Evolutionary conservation across 2,888 invertebrate genomes (phyloP).

Genomic region (Petrophora chlorosata): DNA sequence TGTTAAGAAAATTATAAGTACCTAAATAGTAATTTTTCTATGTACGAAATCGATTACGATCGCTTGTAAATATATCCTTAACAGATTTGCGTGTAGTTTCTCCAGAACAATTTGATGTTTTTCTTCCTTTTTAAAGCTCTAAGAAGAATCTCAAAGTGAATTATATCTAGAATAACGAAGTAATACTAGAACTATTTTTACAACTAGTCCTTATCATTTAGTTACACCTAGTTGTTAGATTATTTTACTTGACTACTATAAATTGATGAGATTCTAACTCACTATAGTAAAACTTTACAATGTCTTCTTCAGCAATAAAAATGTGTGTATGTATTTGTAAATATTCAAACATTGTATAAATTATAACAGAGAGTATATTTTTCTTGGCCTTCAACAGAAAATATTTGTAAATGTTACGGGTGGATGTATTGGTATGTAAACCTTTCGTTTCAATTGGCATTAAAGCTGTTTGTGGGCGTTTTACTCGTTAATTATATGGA

Average conservation of each 20-base stretch:
- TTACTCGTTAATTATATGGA: constrained; percentile 21
- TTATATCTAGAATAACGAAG: constrained; percentile 56
- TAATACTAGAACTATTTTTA: constrained; percentile 74
- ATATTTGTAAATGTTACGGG: constrained; percentile 63
- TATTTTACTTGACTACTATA: constrained; percentile 63
- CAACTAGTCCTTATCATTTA: constrained; percentile 79
- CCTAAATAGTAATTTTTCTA: constrained; percentile 68
- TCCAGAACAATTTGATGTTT: constrained; percentile 26
- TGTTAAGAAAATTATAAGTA: constrained; percentile 65
- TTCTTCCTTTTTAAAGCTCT: constrained; percentile 28
- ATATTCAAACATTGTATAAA: constrained; percentile 75
- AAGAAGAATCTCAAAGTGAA: constrained; percentile 43
- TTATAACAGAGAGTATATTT: constrained; percentile 76
- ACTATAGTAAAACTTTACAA: constrained; percentile 67
- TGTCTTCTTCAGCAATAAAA: constrained; percentile 80
- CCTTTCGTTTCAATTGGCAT: constrained; percentile 20
- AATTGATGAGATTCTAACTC: constrained; percentile 59
- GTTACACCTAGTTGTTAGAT: constrained; percentile 68
- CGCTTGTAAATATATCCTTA: constrained; percentile 69
- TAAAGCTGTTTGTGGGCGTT: constrained; percentile 11
- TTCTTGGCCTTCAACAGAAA: constrained; percentile 70
- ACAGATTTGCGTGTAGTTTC: constrained; percentile 29
- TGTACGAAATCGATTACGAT: constrained; percentile 61
- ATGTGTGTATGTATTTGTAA: constrained; percentile 74
- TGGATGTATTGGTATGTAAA: constrained; percentile 38